These are phyloP conservation scores for Hippocampus kuda DNA, from an alignment of 2,797 vertebrate species.

Conservation along the genomic window DNA sequence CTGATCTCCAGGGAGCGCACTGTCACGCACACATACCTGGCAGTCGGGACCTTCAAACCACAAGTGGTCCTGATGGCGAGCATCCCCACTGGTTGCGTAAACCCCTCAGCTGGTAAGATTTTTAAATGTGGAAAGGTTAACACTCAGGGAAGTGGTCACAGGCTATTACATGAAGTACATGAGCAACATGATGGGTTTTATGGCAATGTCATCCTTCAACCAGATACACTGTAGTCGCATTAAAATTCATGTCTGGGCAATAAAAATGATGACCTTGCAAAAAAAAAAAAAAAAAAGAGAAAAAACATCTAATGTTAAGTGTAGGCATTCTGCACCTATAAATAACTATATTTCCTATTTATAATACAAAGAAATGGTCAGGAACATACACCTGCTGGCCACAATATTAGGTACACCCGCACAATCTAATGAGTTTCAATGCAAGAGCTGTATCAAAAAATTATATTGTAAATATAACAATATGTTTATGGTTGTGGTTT, in stretches of 20 bases:
- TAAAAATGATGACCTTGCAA: background rate
- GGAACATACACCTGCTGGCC: background rate
- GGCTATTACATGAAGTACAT: background rate
- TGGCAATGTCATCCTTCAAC: background rate
- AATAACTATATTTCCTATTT: background rate
- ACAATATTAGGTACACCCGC: background rate
- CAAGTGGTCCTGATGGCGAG: constrained; percentile 82
- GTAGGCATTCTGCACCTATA: background rate
- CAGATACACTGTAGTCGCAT: background rate
- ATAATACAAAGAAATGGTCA: too few relatives aligned
- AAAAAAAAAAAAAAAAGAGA: too few relatives aligned
- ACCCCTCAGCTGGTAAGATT: constrained; percentile 54
- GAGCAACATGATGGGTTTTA: background rate
- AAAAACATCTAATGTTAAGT: background rate
- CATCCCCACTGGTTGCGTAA: constrained; percentile 73
- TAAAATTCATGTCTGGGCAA: background rate
- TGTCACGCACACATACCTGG: constrained; percentile 82
- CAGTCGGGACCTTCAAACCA: constrained; percentile 67
- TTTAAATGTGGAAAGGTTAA: background rate
- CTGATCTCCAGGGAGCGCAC: constrained; percentile 76
- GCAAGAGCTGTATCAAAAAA: background rate
- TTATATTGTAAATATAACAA: background rate
- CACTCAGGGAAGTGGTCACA: background rate
- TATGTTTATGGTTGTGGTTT: too few relatives aligned
- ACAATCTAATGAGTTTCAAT: background rate